Evolutionary conservation across 2,888 invertebrate species (phyloP).

Genomic region (Cephus rjabovi): DNA sequence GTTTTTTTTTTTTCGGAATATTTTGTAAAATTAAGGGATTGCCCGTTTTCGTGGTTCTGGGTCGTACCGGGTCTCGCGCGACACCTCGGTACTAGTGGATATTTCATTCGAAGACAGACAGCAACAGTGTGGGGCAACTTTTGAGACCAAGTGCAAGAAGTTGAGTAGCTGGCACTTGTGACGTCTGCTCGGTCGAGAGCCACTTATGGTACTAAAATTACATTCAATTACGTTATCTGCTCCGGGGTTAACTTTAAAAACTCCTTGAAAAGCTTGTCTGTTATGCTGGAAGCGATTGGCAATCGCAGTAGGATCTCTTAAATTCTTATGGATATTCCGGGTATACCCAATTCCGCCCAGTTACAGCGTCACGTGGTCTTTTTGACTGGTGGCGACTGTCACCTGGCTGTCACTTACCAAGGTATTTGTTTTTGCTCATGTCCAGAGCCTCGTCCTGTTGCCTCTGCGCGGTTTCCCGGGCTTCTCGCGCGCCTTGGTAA

Average conservation of each 20-base stretch:
- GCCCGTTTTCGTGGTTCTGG: neutral
- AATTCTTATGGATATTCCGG: neutral
- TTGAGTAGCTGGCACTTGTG: constrained; percentile 57
- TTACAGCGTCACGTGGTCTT: neutral
- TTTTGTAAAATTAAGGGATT: neutral
- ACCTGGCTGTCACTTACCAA: constrained; percentile 45
- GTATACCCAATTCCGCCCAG: neutral
- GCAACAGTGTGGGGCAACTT: neutral
- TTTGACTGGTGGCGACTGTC: neutral
- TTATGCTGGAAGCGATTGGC: constrained; percentile 41
- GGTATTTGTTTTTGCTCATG: constrained; percentile 64
- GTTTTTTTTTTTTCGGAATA: neutral
- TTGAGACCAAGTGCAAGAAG: constrained; percentile 20
- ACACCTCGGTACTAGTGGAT: neutral
- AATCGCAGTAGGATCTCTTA: constrained; percentile 48
- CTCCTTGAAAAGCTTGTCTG: constrained; percentile 52
- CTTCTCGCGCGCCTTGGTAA: constrained; percentile 49
- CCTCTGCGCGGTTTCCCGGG: constrained; percentile 47
- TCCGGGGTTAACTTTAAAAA: constrained; percentile 59
- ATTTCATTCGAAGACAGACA: neutral
- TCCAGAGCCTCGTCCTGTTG: constrained; percentile 64
- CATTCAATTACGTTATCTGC: constrained; percentile 63
- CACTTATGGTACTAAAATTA: constrained; percentile 67
- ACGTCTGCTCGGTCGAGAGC: constrained; percentile 65
- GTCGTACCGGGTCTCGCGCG: neutral